A percentile compares a stretch with the other conserved stretches of the same genome.
These are phyloP conservation scores for Rhinolophus ferrumequinum DNA, from an alignment of 2,113 vertebrate genomes.

Conservation along the genomic window DNA sequence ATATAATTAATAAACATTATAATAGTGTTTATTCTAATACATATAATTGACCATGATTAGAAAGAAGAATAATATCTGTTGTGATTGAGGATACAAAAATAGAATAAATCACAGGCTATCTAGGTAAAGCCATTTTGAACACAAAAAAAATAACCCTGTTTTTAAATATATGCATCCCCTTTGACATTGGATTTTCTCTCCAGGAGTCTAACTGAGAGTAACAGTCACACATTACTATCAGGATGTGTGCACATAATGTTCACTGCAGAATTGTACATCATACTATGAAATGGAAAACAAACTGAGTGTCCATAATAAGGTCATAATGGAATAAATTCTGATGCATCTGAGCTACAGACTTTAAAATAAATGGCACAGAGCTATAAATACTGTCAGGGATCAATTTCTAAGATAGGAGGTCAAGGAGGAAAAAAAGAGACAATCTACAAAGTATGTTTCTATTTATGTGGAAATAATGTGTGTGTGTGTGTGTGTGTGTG, in stretches of 20 bases:
- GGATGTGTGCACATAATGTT: background rate
- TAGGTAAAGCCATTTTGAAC: background rate
- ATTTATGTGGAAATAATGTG: background rate
- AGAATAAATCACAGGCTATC: background rate
- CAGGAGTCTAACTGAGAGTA: background rate
- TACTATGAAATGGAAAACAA: background rate
- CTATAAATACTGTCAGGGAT: background rate
- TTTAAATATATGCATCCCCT: background rate
- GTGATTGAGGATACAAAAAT: background rate
- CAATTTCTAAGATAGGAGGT: background rate
- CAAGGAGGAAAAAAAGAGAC: background rate
- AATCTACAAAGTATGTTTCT: background rate
- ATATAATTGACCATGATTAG: background rate
- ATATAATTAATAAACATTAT: background rate
- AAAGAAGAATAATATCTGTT: background rate
- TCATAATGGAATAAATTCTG: background rate
- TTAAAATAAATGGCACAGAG: background rate
- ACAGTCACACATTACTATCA: background rate
- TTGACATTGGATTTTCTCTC: background rate
- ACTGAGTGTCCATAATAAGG: background rate
- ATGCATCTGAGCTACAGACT: background rate
- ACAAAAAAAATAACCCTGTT: background rate
- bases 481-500: accelerated
- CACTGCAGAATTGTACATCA: background rate
- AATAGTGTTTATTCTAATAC: background rate